Conservation (phyloP, 2,888 invertebrate species). For the Mantis religiosa region DNA sequence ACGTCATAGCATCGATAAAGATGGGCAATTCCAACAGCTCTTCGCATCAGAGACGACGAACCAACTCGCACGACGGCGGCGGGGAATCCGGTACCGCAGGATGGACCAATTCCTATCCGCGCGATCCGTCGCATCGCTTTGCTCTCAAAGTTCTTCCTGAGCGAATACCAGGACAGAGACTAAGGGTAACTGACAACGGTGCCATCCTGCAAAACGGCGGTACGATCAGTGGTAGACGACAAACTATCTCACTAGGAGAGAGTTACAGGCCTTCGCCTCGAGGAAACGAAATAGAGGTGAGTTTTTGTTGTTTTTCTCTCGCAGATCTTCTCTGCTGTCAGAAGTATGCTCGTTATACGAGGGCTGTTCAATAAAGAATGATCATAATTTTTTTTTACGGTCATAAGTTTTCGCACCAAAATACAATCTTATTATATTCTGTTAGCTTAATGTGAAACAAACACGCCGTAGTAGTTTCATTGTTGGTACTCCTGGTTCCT, state of each 20-base stretch:
- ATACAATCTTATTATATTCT: no score
- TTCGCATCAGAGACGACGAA: neutral
- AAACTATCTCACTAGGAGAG: slow-evolving; percentile 33
- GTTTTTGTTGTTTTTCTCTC: no score
- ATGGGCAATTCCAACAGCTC: slow-evolving; percentile 31
- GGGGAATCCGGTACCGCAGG: neutral
- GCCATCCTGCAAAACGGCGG: slow-evolving; percentile 78
- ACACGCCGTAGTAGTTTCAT: no score
- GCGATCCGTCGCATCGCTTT: neutral
- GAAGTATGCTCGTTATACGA: no score
- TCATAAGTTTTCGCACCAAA: no score
- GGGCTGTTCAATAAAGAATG: no score
- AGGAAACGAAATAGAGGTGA: slow-evolving; percentile 26
- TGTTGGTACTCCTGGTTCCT: no score
- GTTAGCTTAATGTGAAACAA: no score
- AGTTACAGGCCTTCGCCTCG: slow-evolving; percentile 33
- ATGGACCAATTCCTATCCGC: slow-evolving; percentile 30
- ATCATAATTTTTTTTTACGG: no score
- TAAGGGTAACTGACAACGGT: slow-evolving; percentile 78
- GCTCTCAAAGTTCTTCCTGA: slow-evolving; percentile 63
- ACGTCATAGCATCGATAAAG: neutral
- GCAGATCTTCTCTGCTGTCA: no score
- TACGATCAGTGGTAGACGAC: slow-evolving; percentile 70
- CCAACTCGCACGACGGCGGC: neutral
- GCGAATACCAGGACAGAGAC: slow-evolving; percentile 58